These are phyloP conservation scores for Drosophila pseudotalamancana DNA, from an alignment of 2,888 invertebrate species.

Conservation along the genomic window DNA sequence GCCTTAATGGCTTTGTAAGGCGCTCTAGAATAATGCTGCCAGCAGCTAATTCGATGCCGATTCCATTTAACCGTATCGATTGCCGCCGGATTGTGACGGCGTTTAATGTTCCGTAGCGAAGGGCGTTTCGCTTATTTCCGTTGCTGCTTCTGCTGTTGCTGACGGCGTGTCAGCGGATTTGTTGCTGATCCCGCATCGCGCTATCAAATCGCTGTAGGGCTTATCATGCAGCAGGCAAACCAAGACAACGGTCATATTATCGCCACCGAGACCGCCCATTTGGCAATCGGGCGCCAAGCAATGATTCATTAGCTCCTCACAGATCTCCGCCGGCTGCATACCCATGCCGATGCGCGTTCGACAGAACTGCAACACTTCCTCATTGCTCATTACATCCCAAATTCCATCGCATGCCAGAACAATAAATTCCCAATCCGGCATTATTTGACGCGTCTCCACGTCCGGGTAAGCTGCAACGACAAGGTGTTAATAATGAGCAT, in stretches of 20 bases:
- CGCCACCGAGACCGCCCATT: conserved; percentile 98
- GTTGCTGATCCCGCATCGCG: conserved; percentile 69
- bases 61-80: not conserved
- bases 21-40: conserved; percentile 46
- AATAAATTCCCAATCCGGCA: conserved; percentile 97
- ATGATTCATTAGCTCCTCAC: conserved; percentile 96
- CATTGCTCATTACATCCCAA: conserved; percentile 98
- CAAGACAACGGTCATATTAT: conserved; percentile 99
- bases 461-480: conserved; percentile 93
- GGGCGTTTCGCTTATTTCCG: conserved; percentile 15
- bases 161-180: not conserved
- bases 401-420: conserved; percentile 99
- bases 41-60: conserved; percentile 52
- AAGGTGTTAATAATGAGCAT: conserved; percentile 21
- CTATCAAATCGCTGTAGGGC: conserved; percentile 82
- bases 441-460: conserved; percentile 91
- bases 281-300: conserved; percentile 99
- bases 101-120: conserved; percentile 14
- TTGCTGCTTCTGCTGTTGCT: conserved; percentile 9
- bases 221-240: conserved; percentile 88
- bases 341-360: conserved; percentile 91
- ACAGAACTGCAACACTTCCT: conserved; percentile 96
- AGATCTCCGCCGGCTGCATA: conserved; percentile 96
- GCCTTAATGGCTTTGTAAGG: conserved; percentile 47
- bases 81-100: not conserved